phyloP scores from a whole-genome alignment of 2,888 invertebrate species.

The Ecliptopera silaceata region DNA sequence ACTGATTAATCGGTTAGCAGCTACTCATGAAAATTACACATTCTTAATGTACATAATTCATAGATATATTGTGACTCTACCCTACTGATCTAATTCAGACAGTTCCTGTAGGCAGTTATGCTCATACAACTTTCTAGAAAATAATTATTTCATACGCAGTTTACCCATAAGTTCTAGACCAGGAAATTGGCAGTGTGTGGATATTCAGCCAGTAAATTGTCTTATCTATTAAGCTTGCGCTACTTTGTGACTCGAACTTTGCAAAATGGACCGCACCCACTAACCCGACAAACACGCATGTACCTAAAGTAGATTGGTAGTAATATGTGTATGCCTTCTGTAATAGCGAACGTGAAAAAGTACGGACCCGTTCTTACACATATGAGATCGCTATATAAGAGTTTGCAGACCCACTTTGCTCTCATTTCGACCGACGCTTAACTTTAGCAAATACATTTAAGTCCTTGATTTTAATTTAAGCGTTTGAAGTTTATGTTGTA shows the following conservation, averaged over 20 bases:
- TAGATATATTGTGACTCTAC: not conserved
- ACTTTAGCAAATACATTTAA: constrained; percentile 75
- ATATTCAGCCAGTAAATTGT: constrained; percentile 32
- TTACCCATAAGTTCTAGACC: constrained; percentile 22
- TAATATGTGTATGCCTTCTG: constrained; percentile 34
- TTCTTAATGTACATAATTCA: no score
- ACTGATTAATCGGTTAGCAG: not conserved
- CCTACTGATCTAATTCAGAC: not conserved
- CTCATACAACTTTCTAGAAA: constrained; percentile 7
- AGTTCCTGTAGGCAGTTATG: not conserved
- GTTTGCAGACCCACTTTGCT: constrained; percentile 75
- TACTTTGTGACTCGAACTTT: constrained; percentile 41
- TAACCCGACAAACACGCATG: constrained; percentile 7
- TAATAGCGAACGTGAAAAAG: constrained; percentile 78
- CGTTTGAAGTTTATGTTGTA: constrained; percentile 28
- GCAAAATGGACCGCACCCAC: constrained; percentile 70
- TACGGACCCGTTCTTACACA: constrained; percentile 80
- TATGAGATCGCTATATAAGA: constrained; percentile 81
- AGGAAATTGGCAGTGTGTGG: constrained; percentile 31
- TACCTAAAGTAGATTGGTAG: constrained; percentile 29
- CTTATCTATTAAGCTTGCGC: constrained; percentile 32
- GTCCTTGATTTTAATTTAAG: constrained; percentile 42
- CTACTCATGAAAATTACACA: not conserved
- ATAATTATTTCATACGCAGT: constrained; percentile 18
- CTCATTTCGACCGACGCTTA: constrained; percentile 79